Evolutionary conservation across 2,888 invertebrate species (phyloP), one percentile per base, ranked within the genome.

Genomic region (Drosophila setosimentum): DNA sequence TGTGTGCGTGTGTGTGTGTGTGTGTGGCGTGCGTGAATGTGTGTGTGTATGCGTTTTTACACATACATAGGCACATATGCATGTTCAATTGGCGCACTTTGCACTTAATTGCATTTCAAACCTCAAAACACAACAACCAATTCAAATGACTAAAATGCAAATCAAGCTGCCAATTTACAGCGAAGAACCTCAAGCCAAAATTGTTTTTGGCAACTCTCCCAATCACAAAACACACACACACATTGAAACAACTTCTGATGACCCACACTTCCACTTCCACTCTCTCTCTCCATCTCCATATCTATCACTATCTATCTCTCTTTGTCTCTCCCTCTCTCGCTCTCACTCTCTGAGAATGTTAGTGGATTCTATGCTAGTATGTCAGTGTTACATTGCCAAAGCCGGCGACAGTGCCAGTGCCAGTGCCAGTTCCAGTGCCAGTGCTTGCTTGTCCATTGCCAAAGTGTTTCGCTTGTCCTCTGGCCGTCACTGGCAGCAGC

Each of bases 331-430:
- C n/a, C 61, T 24, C 37, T 16, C 35, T 16, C 37, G 3, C 24
- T 7, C 21, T 21, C 21, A 51, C 13, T 55, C 35, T 21, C 1
- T 60, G 50, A 40, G 32, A 61, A 30, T 51, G 27, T 51, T 48
- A 58, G 29, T 58, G 45, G 29, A 24, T 24, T 63, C 48, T 66
- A 48, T 83, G 89, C 76, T 80, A 85, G 73, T 89, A 80, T 86
- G 85, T 84, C 85, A 86, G 78, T 87, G 87, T 86, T 80, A 89
- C 89, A 87, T 78, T 81, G 78, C 73, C 82, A 85, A 89, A 87
- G 89, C 85, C 85, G 85, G 78, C 76, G 78, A 68, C 73, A 64
- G 62, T 59, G 73, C 49, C 89, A 86, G 75, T 81, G 77, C 68
- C 81, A 85, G 86, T 83, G 73, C 48, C 51, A 50, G 21, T 33